These are phyloP conservation scores for Paramormyrops hopkinsi DNA, from an alignment of 2,797 vertebrate species.

Conservation along the genomic window DNA sequence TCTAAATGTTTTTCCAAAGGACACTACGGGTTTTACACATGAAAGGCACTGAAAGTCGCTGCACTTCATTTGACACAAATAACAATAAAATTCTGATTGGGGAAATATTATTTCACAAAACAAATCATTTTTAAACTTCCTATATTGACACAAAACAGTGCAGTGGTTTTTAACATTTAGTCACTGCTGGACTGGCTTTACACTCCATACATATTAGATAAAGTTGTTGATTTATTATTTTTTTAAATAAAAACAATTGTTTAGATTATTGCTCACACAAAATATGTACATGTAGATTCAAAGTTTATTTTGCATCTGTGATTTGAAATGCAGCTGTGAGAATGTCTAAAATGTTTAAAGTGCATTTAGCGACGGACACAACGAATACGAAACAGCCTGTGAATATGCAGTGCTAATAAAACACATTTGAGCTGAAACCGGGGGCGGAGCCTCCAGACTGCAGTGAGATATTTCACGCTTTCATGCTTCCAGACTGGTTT, in stretches of 20 bases:
- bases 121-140: neutral
- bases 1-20: neutral
- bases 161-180: neutral
- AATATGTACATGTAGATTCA: neutral
- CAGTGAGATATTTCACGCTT: neutral
- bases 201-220: neutral
- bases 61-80: neutral
- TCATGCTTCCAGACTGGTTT: neutral
- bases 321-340: neutral
- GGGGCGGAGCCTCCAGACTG: neutral
- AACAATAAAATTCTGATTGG: neutral
- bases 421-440: neutral
- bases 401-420: neutral
- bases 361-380: neutral
- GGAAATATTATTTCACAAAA: neutral
- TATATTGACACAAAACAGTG: neutral
- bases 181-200: neutral
- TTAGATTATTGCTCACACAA: neutral
- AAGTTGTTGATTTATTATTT: neutral
- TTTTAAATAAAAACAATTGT: neutral
- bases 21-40: neutral
- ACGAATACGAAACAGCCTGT: neutral
- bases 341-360: neutral
- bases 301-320: conserved; percentile 3
- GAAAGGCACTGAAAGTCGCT: neutral